Conservation (phyloP, 2,113 vertebrate genomes). For the Ardeotis arabs region DNA sequence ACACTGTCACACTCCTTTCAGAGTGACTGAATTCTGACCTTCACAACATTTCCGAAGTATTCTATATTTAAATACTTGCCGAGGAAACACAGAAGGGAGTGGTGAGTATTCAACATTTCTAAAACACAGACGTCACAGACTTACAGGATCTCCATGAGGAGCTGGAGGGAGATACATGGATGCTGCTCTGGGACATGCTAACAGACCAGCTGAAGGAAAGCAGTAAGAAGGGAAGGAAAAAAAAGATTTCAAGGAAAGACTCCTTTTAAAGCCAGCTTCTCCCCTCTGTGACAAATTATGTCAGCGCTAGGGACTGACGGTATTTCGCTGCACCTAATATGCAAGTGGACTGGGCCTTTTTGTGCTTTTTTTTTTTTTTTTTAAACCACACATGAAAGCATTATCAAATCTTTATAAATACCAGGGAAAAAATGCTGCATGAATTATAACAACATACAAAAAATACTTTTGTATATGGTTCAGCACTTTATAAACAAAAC, state of each 20-base stretch:
- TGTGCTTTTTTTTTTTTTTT: neutral
- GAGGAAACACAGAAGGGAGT: neutral
- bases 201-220: neutral
- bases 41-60: neutral
- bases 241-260: neutral
- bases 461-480: neutral
- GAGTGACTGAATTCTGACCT: neutral
- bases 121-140: neutral
- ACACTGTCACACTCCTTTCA: neutral
- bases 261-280: neutral
- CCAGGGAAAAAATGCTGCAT: neutral
- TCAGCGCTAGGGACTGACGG: neutral
- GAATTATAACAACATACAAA: neutral
- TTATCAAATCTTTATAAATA: neutral
- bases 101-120: neutral
- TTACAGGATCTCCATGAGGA: neutral
- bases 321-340: neutral
- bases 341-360: neutral
- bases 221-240: neutral
- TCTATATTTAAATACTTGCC: neutral
- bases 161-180: neutral
- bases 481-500: neutral
- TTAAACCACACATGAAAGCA: neutral
- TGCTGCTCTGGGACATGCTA: neutral
- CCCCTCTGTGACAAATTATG: neutral